A percentile compares a stretch with the other conserved stretches of the same genome.
These are phyloP conservation scores for Sarcoramphus papa DNA, from an alignment of 2,797 vertebrate genomes.

Conservation along the genomic window DNA sequence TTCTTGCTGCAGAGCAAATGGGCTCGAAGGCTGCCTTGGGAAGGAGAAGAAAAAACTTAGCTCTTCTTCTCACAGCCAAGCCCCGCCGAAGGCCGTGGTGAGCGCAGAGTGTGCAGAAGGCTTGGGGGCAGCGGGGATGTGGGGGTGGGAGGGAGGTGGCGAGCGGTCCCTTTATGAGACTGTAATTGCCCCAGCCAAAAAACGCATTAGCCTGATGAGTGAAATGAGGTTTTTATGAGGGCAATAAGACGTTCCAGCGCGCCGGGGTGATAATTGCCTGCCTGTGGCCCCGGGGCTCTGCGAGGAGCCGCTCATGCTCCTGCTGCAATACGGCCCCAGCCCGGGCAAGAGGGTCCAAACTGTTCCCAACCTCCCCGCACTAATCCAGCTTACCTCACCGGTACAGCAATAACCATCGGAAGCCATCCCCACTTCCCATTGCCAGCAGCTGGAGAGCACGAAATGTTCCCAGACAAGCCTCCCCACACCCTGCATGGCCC, in stretches of 20 bases:
- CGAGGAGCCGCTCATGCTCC: not conserved
- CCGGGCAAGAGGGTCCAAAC: not conserved
- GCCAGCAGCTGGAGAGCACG: not conserved
- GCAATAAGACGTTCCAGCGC: not conserved
- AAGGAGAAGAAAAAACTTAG: not conserved
- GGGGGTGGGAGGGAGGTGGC: not conserved
- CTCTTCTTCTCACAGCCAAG: not conserved
- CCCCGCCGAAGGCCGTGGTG: not conserved
- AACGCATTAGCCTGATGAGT: fast-evolving
- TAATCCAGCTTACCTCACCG: not conserved
- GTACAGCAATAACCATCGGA: not conserved
- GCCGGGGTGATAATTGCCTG: not conserved
- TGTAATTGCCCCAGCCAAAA: not conserved
- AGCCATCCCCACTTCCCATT: not conserved
- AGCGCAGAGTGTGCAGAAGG: not conserved
- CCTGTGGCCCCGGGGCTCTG: not conserved
- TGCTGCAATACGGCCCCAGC: not conserved
- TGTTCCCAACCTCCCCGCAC: fast-evolving
- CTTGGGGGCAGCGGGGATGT: not conserved
- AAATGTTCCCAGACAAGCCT: not conserved
- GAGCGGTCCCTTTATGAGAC: not conserved
- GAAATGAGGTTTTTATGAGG: not conserved
- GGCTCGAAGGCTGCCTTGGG: not conserved
- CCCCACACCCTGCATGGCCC: not conserved
- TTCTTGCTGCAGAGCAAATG: not conserved